phyloP scores from a whole-genome alignment of 53 echinoderm and acorn worm species.

The Zoroaster sp. region DNA sequence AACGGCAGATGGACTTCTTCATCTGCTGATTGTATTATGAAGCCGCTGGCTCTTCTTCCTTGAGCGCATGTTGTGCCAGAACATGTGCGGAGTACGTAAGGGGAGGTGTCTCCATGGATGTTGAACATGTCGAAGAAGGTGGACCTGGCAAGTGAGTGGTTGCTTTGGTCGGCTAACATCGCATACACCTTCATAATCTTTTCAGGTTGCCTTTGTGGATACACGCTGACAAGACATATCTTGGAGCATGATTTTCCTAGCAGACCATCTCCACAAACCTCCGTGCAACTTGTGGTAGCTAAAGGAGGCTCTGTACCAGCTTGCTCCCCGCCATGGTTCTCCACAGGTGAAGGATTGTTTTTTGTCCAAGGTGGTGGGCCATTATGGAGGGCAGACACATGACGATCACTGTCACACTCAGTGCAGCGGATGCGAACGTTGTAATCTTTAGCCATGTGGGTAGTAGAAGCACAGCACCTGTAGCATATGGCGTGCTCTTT shows the following conservation, averaged over 20 bases:
- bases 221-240: conserved; percentile 44
- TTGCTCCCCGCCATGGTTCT: conserved; percentile 21
- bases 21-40: conserved; percentile 35
- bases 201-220: conserved; percentile 6
- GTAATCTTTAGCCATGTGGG: conserved; percentile 36
- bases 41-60: conserved; percentile 13
- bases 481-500: conserved; percentile 42
- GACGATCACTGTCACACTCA: conserved; percentile 22
- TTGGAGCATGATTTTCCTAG: conserved; percentile 59
- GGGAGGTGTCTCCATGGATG: not conserved
- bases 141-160: conserved; percentile 40
- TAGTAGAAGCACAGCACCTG: conserved; percentile 36
- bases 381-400: conserved; percentile 31
- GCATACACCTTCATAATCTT: conserved; percentile 5
- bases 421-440: not conserved
- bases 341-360: not conserved
- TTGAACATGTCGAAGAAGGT: conserved; percentile 40
- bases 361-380: conserved; percentile 23
- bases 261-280: conserved; percentile 18
- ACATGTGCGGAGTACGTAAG: conserved; percentile 48
- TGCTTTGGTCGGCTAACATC: conserved; percentile 62
- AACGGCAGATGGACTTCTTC: not conserved
- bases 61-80: conserved; percentile 1
- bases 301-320: not conserved
- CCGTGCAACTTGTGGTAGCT: not conserved